phyloP scores from a whole-genome alignment of 2,797 vertebrate species.

The Myotis daubentonii region DNA sequence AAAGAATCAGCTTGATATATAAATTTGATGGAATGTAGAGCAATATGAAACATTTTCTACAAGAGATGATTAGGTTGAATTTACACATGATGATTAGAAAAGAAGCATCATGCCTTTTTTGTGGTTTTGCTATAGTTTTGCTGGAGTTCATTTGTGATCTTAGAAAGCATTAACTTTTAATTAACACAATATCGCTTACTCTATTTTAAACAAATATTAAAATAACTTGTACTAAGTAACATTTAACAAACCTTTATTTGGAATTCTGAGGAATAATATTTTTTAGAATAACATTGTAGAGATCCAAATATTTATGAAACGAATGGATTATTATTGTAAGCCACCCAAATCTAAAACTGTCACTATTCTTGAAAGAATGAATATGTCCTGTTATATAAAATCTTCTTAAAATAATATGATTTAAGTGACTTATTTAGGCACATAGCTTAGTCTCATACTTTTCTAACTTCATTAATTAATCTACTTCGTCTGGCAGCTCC shows the following conservation, averaged over 20 bases:
- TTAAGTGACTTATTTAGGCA: neutral
- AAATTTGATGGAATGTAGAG: neutral
- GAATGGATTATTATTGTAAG: neutral
- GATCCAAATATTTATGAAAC: neutral
- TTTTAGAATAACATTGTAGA: neutral
- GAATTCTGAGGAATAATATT: neutral
- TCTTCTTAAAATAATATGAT: neutral
- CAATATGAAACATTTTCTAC: constrained; percentile 36
- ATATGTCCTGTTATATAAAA: neutral
- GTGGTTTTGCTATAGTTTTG: neutral
- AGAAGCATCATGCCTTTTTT: neutral
- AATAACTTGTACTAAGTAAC: neutral
- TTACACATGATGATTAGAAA: neutral
- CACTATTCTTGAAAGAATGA: neutral
- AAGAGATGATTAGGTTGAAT: constrained; percentile 35
- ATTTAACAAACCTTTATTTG: constrained; percentile 14
- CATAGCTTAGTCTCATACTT: neutral
- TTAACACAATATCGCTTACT: neutral
- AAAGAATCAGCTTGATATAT: neutral
- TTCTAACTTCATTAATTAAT: constrained; percentile 5
- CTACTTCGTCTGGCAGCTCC: neutral
- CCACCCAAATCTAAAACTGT: neutral
- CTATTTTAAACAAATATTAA: constrained; percentile 20
- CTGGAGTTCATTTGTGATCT: neutral
- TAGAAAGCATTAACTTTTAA: neutral